Percentiles rank a stretch among this genome's conserved stretches.
phyloP scores from a whole-genome alignment of 2,113 vertebrate species.

The Strix uralensis region DNA sequence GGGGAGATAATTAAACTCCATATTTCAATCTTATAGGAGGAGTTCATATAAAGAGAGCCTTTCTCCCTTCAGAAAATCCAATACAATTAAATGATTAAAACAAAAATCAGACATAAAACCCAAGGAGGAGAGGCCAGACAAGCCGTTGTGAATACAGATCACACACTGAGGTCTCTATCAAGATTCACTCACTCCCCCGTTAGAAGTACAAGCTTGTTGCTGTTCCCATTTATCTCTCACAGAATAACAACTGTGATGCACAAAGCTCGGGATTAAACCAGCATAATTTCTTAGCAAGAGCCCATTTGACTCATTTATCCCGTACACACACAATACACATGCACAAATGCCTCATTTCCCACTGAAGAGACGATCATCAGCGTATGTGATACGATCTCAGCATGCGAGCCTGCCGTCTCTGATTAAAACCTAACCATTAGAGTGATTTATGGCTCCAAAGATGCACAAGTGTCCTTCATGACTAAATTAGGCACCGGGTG shows the following conservation, averaged over 20 bases:
- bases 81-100: neutral
- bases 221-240: neutral
- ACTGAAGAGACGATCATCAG: neutral
- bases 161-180: fast-evolving
- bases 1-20: neutral
- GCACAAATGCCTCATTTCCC: neutral
- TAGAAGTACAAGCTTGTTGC: neutral
- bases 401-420: neutral
- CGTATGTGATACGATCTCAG: neutral
- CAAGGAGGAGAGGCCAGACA: neutral
- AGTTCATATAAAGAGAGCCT: neutral
- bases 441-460: neutral
- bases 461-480: neutral
- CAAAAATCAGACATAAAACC: neutral
- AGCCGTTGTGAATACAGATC: neutral
- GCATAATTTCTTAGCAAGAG: neutral
- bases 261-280: neutral
- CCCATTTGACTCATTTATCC: neutral
- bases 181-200: fast-evolving
- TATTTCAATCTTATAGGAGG: neutral
- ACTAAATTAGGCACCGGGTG: neutral
- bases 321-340: fast-evolving
- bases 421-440: neutral
- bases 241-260: neutral
- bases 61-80: neutral